phyloP scores from a whole-genome alignment of 2,888 invertebrate species.

The Poecilus cupreus region DNA sequence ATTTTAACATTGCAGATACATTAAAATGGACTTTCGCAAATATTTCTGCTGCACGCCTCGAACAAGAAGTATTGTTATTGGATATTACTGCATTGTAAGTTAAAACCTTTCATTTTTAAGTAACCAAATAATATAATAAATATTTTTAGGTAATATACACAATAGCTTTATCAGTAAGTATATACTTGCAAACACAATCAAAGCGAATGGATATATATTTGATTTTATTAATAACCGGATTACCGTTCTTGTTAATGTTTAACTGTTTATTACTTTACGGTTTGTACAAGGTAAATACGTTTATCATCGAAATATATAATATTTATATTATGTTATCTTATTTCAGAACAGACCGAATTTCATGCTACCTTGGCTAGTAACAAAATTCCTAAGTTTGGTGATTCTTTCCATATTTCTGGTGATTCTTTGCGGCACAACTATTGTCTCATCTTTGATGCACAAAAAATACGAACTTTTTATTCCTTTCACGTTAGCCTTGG shows the following conservation, averaged over 20 bases:
- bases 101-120: not conserved
- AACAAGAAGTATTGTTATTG: conserved; percentile 13
- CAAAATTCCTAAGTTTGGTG: conserved; percentile 65
- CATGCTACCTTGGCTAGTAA: conserved; percentile 66
- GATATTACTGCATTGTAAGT: conserved; percentile 17
- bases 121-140: not conserved
- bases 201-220: not conserved
- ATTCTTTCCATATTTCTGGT: conserved; percentile 66
- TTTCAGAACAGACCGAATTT: conserved; percentile 67
- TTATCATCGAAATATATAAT: not conserved
- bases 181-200: not conserved
- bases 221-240: not conserved
- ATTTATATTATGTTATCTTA: conserved; percentile 18
- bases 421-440: conserved; percentile 40
- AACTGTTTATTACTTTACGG: conserved; percentile 31
- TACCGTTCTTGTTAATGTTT: conserved; percentile 10
- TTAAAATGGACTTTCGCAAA: not conserved
- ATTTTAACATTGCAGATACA: not conserved
- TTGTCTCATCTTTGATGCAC: not conserved
- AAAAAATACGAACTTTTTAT: not conserved
- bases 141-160: conserved; percentile 18
- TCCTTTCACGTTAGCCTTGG: not conserved
- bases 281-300: conserved; percentile 30
- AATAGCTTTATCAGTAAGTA: not conserved
- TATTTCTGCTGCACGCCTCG: not conserved